Base-by-base conservation (phyloP, 2,888 invertebrate species). In the Drosophila niveifrons region DNA sequence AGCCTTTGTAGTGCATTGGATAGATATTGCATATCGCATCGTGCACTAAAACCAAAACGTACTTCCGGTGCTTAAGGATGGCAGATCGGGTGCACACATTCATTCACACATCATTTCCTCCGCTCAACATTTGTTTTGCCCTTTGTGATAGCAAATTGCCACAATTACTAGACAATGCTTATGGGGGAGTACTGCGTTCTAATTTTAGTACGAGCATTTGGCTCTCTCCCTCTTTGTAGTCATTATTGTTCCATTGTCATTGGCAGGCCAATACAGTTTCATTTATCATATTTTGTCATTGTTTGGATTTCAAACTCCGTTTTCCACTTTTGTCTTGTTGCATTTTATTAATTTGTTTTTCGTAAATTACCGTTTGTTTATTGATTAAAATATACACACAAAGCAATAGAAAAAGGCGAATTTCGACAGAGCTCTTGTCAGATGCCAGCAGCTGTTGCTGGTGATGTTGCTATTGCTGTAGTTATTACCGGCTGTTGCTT, bases 311-410 rank as follows among this genome's bases (percentile, higher is more conserved):
- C 46, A 51, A 71, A 75, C 66, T 47, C 31, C 56, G 67, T 55
- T 75, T 56, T 46, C 52, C 13, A 63, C 46, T 55, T 52, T 58
- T 68, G 31, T 74, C 56, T 71, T 64, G 69, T 74, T 82, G 84
- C 74, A 81, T 88, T 90, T 90, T 81, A 89, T 89, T 86, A 88
- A 89, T 88, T 90, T 84, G 82, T 88, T 90, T 89, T 89, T 89
- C 88, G 81, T 88, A 81, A 83, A 88, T 89, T 80, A 72, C 78
- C 82, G 71, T 82, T 88, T 89, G 87, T 90, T 90, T 90, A 90
- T 88, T 88, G 90, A 88, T 89, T 77, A 79, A 84, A 90, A 89
- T 82, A 76, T 84, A 78, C 75, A 62, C 62, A 62, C 72, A 77
- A 77, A 41, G n/a, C 39, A 41, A 23, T 15, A 41, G 39, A 41